Conservation (phyloP, 2,797 vertebrate genomes). For the Phrynocephalus vlangalii region DNA sequence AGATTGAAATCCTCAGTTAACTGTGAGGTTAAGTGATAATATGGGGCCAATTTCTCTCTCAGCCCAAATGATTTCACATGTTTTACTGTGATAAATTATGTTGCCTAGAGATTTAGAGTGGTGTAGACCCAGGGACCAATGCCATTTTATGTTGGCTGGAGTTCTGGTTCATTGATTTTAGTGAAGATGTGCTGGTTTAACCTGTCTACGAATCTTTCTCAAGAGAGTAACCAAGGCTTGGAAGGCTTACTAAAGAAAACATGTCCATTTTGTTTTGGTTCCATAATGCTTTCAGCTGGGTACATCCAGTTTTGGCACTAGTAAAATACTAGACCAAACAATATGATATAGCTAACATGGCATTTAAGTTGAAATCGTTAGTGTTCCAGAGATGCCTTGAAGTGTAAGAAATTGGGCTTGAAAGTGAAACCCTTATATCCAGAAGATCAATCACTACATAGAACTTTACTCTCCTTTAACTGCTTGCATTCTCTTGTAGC, state of each 20-base stretch:
- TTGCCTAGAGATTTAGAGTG: fast-evolving
- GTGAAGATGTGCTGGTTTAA: background rate
- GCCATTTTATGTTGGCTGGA: background rate
- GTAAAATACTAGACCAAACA: background rate
- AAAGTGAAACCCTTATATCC: too few relatives aligned
- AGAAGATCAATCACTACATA: too few relatives aligned
- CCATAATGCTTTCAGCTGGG: background rate
- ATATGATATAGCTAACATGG: too few relatives aligned
- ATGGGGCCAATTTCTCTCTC: background rate
- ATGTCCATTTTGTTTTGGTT: background rate
- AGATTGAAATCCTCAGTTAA: background rate
- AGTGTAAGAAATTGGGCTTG: too few relatives aligned
- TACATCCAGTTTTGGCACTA: background rate
- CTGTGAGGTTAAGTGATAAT: background rate
- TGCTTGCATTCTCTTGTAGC: too few relatives aligned
- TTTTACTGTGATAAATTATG: background rate
- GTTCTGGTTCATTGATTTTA: background rate
- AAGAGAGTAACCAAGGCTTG: background rate
- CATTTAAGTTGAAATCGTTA: too few relatives aligned
- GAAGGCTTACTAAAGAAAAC: background rate
- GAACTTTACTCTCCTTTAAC: too few relatives aligned
- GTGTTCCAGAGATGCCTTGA: too few relatives aligned
- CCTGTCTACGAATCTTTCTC: background rate
- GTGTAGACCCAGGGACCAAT: background rate
- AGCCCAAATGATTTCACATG: background rate